Evolutionary conservation across 2,797 vertebrate genomes (phyloP).

Genomic region (Alectoris magna): DNA sequence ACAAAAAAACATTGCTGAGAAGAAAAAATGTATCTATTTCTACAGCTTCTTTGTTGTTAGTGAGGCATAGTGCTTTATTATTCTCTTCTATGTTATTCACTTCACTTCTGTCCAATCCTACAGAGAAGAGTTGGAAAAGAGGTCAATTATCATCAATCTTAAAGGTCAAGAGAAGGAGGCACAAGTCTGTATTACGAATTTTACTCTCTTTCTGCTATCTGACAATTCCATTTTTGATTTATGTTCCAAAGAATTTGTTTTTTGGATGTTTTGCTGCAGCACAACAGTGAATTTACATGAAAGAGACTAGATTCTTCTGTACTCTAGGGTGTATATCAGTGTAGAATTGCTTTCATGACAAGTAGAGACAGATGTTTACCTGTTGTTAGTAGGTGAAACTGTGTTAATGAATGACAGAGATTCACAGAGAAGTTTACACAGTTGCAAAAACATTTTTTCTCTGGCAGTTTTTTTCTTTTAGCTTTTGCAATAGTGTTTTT

Average conservation of each 20-base stretch:
- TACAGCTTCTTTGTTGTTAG: background rate
- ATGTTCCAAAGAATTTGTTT: background rate
- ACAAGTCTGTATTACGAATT: conserved; percentile 13
- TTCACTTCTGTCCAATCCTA: background rate
- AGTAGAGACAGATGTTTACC: background rate
- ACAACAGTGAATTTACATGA: background rate
- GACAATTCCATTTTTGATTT: background rate
- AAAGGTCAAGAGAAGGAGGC: background rate
- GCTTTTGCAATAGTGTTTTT: background rate
- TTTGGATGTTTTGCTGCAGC: background rate
- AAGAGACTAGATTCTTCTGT: background rate
- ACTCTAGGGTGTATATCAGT: background rate
- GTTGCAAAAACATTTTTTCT: background rate
- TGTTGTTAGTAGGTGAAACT: background rate
- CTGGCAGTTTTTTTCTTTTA: background rate
- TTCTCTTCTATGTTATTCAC: background rate
- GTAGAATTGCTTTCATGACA: background rate
- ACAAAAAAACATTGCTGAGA: background rate
- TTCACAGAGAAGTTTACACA: background rate
- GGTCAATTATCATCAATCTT: background rate
- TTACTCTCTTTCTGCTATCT: background rate
- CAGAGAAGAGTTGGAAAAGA: background rate
- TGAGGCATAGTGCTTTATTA: background rate
- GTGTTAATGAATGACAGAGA: background rate
- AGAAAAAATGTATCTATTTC: background rate